These are phyloP conservation scores for Beris chalybata DNA, from an alignment of 2,888 invertebrate species.

Conservation along the genomic window DNA sequence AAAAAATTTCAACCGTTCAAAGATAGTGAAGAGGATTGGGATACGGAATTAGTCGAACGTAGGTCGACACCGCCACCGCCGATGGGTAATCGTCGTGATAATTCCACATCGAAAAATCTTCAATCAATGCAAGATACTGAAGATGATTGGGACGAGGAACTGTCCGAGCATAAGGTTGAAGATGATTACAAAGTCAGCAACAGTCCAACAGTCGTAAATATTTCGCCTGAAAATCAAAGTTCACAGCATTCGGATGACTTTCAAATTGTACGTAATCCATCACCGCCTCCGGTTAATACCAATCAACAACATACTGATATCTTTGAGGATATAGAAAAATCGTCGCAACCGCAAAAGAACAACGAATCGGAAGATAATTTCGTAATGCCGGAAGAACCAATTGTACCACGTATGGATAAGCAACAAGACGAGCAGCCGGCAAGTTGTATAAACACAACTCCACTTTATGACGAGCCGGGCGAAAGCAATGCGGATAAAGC, in stretches of 20 bases:
- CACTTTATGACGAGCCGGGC: conserved; percentile 48
- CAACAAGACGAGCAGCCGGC: not conserved
- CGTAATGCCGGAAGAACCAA: conserved; percentile 38
- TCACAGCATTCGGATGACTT: too few relatives aligned
- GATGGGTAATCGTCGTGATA: conserved; percentile 45
- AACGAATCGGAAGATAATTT: not conserved
- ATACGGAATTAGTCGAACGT: conserved; percentile 27
- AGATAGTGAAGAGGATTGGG: conserved; percentile 41
- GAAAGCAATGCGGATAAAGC: not conserved
- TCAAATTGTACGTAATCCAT: too few relatives aligned
- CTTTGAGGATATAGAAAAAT: too few relatives aligned
- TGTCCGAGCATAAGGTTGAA: conserved; percentile 46
- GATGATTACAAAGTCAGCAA: not conserved
- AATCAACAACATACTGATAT: too few relatives aligned
- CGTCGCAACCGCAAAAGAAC: too few relatives aligned
- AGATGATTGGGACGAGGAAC: conserved; percentile 54
- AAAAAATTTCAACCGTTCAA: conserved; percentile 20
- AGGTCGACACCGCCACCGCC: conserved; percentile 8
- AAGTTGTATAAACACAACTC: conserved; percentile 44
- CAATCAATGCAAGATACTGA: conserved; percentile 47
- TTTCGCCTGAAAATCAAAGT: too few relatives aligned
- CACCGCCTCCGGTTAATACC: too few relatives aligned
- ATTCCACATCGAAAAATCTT: conserved; percentile 39
- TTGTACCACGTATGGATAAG: conserved; percentile 10
- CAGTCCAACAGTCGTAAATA: not conserved